Base-by-base conservation (phyloP, 1,140 invertebrate genomes). In the Yoshiicerus persimilis region DNA sequence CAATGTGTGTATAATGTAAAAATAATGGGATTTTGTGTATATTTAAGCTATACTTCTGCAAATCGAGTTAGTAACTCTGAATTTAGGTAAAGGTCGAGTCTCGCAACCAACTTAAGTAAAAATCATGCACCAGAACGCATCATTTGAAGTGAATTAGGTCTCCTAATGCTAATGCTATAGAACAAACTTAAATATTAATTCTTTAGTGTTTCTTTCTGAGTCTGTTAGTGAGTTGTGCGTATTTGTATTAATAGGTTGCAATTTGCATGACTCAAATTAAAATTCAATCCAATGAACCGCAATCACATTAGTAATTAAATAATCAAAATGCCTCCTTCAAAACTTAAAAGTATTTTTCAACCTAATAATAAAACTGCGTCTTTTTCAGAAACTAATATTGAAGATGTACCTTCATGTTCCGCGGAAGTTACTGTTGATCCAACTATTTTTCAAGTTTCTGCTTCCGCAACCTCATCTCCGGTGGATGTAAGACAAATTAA, bases 81-180 rank as follows among this genome's bases (percentile, higher is more conserved):
- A 80, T 80, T 80, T 34, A 80, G 75, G 75, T 80, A 80, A 80
- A 80, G 75, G 75, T 80, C 75, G 75, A 80, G 13, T 80, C 30
- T 11, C 20, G 32, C 30, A 80, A 34, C 16, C 20, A 36, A 36
- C 16, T 16, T 80, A 23, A 66, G 62, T 30, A 30, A 80, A 80
- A 80, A 36, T 30, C 75, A 34, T 23, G 9, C 4, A 80, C 30
- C 34, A 32, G 75, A 80, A 80, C 75, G 75, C 32, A 77, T 77
- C 70, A 77, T 11, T 80, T 36, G 9, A 5, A 38, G 5, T 34
- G 75, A 80, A 38, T 80, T 80, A 38, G 75, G 20, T 80, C 75
- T 70, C 16, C 4, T 23, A 34, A 80, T 34, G n/a, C 36, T 13
- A 34, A 80, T 80, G 5, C 10, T 30, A 11, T 70, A 32, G 38